phyloP scores from a whole-genome alignment of 2,113 vertebrate genomes.

The Aix galericulata region DNA sequence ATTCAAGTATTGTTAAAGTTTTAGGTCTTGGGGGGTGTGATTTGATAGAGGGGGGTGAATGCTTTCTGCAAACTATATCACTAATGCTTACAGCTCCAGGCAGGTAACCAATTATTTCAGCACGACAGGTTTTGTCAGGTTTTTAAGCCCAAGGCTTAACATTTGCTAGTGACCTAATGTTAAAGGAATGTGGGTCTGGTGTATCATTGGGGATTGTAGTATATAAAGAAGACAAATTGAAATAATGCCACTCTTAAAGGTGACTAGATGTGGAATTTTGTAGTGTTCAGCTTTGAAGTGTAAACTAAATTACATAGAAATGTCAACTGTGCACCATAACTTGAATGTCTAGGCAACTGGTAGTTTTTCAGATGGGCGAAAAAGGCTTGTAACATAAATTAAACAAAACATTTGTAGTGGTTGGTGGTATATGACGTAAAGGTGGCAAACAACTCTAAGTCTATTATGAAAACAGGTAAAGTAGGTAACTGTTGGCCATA shows the following conservation, averaged over 20 bases:
- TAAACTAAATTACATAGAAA: neutral
- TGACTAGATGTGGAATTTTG: neutral
- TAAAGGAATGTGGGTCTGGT: constrained; percentile 48
- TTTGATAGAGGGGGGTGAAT: neutral
- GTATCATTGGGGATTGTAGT: neutral
- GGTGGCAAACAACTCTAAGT: neutral
- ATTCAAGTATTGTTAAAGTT: neutral
- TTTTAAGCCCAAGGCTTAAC: constrained; percentile 56
- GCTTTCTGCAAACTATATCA: neutral
- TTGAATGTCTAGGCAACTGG: neutral
- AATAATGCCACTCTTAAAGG: constrained; percentile 32
- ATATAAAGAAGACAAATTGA: constrained; percentile 18
- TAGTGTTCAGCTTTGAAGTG: constrained; percentile 7
- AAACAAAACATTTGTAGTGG: neutral
- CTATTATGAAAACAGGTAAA: neutral
- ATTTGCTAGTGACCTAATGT: constrained; percentile 59
- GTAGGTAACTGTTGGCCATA: fast-evolving
- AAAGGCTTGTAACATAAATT: neutral
- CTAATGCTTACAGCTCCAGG: neutral
- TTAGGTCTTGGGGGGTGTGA: neutral
- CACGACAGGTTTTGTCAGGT: constrained; percentile 35
- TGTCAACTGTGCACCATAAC: neutral
- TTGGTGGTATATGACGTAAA: neutral
- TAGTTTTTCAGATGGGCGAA: neutral
- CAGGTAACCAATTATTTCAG: constrained; percentile 44